Evolutionary conservation across 2,888 invertebrate species (phyloP), one percentile per base, ranked within the genome.

Genomic region (Dichetophora obliterata): DNA sequence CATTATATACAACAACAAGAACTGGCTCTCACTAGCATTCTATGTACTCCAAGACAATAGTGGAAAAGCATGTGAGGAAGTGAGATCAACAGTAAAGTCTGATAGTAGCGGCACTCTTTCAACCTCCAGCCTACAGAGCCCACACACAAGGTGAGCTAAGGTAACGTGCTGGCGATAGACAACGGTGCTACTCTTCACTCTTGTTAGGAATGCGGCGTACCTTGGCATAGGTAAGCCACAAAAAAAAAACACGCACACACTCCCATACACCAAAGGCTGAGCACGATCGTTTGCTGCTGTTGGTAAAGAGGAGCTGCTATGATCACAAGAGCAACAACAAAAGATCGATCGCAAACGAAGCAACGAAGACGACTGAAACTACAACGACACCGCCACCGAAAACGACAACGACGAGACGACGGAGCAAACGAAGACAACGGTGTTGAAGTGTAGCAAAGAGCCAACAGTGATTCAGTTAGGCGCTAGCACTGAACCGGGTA

Each of bases 401-500:
- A 71, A 79, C 65, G 70, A 73, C 68, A 43, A 73, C 70, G 52
- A 80, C 52, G 75, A 78, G 78, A 78, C 77, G n/a, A n/a, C 75
- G 80, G 81, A 80, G 78, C 78, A 78, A 82, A 81, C 76, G 79
- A 81, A 78, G 77, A 81, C 80, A 77, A 79, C 80, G 82, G 80
- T 82, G 82, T 80, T 84, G 85, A 84, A 84, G 85, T 84, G 84
- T 83, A 86, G 85, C 83, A 83, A 85, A 87, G 86, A 86, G 85
- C 82, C 85, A 83, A 84, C 84, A 84, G 84, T 83, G 85, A 85
- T 87, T 89, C 88, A 90, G 89, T 90, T 88, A 86, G 87, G 86
- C 86, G 85, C 85, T 86, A 86, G 89, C 89, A 87, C 86, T 87
- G 89, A 88, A 87, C 87, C 89, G 89, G 88, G 88, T 87, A 89